A percentile compares a stretch with the other conserved stretches of the same genome.
phyloP scores from a whole-genome alignment of 2,888 invertebrate species.

The Ophion costatus region DNA sequence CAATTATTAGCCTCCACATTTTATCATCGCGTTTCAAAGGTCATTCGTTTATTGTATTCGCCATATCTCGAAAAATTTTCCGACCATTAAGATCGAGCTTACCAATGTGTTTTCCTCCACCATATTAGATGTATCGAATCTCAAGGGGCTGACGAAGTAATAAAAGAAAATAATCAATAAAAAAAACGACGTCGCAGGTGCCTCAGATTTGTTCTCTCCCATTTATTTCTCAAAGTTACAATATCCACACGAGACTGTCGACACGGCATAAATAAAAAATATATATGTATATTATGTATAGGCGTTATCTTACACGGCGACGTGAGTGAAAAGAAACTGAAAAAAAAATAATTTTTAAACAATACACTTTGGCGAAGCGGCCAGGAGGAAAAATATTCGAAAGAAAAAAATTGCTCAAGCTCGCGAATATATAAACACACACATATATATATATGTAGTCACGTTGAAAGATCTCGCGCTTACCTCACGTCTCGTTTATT shows the following conservation, averaged over 20 bases:
- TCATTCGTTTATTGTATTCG: too few relatives aligned
- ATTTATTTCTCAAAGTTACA: conserved; percentile 73
- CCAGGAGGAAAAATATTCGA: conserved; percentile 36
- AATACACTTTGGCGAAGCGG: conserved; percentile 70
- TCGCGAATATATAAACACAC: conserved; percentile 23
- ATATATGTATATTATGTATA: conserved; percentile 74
- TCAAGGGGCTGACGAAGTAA: neutral
- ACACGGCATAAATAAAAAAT: conserved; percentile 64
- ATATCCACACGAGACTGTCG: conserved; percentile 59
- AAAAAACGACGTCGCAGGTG: neutral
- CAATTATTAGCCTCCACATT: too few relatives aligned
- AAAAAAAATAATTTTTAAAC: conserved; percentile 10
- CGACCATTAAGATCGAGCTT: neutral
- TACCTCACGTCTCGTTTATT: conserved; percentile 48
- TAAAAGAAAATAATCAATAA: neutral
- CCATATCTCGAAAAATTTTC: neutral
- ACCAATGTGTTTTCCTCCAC: neutral
- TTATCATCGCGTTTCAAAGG: too few relatives aligned
- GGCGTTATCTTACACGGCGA: conserved; percentile 74
- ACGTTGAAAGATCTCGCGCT: conserved; percentile 42
- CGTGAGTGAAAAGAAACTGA: conserved; percentile 59
- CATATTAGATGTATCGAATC: too few relatives aligned
- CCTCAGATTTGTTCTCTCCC: conserved; percentile 39
- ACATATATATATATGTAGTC: conserved; percentile 40
- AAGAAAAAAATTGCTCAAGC: conserved; percentile 8